phyloP scores from a whole-genome alignment of 1,140 invertebrate species.

The Nasonia vitripennis region DNA sequence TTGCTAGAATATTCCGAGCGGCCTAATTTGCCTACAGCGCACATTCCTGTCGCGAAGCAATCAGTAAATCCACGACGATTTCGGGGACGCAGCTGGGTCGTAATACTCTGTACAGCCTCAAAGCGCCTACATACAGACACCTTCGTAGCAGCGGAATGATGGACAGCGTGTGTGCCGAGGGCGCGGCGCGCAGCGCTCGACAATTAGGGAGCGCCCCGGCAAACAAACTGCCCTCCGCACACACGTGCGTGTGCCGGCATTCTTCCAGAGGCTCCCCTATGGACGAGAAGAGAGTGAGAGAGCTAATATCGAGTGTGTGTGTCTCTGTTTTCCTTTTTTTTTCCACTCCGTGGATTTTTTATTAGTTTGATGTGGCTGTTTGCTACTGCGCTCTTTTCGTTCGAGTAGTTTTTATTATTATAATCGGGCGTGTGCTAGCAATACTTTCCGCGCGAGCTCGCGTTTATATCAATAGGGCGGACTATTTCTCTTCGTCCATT shows the following conservation, averaged over 20 bases:
- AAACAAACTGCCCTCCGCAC: conserved; percentile 57
- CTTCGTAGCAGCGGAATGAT: conserved; percentile 49
- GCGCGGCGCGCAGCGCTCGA: conserved; percentile 61
- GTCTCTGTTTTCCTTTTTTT: background rate
- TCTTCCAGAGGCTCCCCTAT: background rate
- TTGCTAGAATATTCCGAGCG: no score
- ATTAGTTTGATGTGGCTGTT: background rate
- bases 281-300: background rate
- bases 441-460: background rate
- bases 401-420: background rate
- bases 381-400: background rate
- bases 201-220: conserved; percentile 67
- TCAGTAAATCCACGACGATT: background rate
- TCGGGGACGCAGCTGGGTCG: background rate
- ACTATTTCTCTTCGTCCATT: no score
- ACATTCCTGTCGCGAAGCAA: no score
- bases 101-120: background rate
- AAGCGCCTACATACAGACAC: background rate
- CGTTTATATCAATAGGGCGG: no score
- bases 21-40: background rate
- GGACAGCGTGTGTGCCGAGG: conserved; percentile 63
- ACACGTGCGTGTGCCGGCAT: background rate
- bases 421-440: background rate
- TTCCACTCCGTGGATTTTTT: background rate
- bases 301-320: background rate